Conservation (phyloP, 1,140 invertebrate species). For the Bombus sylvicola region DNA sequence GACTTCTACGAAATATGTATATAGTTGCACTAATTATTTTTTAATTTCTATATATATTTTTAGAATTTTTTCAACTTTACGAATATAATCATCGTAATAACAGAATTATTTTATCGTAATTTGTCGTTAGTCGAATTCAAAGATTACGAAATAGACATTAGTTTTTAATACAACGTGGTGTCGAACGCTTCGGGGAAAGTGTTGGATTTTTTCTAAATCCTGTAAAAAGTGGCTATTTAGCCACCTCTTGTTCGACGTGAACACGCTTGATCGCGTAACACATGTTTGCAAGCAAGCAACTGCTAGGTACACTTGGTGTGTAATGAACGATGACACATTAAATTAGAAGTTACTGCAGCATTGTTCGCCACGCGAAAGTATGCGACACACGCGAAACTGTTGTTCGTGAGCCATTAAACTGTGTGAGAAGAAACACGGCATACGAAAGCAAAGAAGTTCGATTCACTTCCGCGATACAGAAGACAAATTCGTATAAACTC, state of each 20-base stretch:
- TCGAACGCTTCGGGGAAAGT: neutral
- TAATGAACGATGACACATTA: constrained; percentile 46
- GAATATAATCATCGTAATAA: too few species aligned
- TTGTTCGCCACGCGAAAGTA: constrained; percentile 41
- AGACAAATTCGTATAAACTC: neutral
- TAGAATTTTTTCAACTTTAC: too few species aligned
- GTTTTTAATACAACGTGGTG: neutral
- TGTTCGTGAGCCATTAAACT: constrained; percentile 16
- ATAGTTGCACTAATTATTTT: too few species aligned
- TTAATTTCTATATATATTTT: too few species aligned
- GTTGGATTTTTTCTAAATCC: neutral
- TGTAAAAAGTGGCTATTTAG: neutral
- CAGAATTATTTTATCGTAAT: too few species aligned
- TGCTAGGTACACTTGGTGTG: constrained; percentile 7
- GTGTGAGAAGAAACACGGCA: constrained; percentile 14
- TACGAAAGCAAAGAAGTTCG: constrained; percentile 5
- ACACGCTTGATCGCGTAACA: neutral
- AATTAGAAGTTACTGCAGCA: constrained; percentile 49
- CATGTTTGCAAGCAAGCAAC: neutral
- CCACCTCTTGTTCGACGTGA: neutral
- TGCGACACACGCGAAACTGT: constrained; percentile 33
- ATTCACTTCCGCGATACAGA: constrained; percentile 6
- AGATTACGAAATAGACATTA: neutral
- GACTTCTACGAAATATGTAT: too few species aligned
- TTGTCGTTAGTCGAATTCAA: too few species aligned